phyloP scores from a whole-genome alignment of 2,113 vertebrate species.

The Hemichromis elongatus region DNA sequence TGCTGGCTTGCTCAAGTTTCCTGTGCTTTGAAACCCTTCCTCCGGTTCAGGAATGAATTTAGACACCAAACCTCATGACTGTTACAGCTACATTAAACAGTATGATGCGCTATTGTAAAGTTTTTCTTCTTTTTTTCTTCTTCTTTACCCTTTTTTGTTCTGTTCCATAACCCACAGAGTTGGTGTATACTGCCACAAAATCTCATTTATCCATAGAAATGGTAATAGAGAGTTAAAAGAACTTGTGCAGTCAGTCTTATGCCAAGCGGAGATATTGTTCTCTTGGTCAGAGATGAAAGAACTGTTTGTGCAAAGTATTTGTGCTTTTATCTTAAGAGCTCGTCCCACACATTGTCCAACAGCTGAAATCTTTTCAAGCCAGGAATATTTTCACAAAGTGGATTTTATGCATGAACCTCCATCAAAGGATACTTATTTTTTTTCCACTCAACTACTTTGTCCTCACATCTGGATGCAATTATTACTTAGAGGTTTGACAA shows the following conservation, averaged over 20 bases:
- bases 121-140: not conserved
- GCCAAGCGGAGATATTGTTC: slow-evolving; percentile 50
- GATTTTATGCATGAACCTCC: slow-evolving; percentile 50
- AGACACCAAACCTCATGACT: slow-evolving; percentile 52
- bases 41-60: slow-evolving; percentile 61
- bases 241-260: slow-evolving; percentile 7
- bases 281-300: slow-evolving; percentile 65
- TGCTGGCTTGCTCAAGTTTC: slow-evolving; percentile 73
- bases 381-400: slow-evolving; percentile 49
- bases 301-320: slow-evolving; percentile 61
- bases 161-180: not conserved
- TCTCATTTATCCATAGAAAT: slow-evolving; percentile 7
- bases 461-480: slow-evolving; percentile 61
- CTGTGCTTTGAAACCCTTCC: slow-evolving; percentile 78
- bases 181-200: not conserved
- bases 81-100: slow-evolving; percentile 29
- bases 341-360: slow-evolving; percentile 60
- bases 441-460: slow-evolving; percentile 28
- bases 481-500: slow-evolving; percentile 35
- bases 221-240: slow-evolving; percentile 29
- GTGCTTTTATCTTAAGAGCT: slow-evolving; percentile 42
- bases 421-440: slow-evolving; percentile 46
- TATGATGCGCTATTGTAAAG: slow-evolving; percentile 28
- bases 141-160: not conserved
- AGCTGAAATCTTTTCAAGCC: slow-evolving; percentile 58